phyloP scores from a whole-genome alignment of 2,888 invertebrate genomes.

The Pachydiplax longipennis region DNA sequence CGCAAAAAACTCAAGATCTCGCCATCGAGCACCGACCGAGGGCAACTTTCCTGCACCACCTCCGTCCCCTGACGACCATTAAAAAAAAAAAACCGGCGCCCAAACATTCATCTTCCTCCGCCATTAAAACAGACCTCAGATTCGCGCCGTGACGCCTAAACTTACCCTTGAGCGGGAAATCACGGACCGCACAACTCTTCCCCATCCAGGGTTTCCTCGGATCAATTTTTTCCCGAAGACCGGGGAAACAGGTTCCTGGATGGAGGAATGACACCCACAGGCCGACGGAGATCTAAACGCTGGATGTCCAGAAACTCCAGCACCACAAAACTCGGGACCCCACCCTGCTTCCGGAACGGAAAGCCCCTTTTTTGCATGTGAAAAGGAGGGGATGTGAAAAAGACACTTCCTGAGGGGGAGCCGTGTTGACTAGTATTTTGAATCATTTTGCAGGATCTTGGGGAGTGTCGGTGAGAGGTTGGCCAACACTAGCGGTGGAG shows the following conservation, averaged over 20 bases:
- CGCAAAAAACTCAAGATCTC: too few relatives aligned
- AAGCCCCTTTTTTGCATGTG: background rate
- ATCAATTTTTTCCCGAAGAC: background rate
- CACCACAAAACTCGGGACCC: background rate
- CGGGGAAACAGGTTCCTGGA: background rate
- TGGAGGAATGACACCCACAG: conserved; percentile 21
- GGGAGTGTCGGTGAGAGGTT: background rate
- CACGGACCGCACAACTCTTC: background rate
- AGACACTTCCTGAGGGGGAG: background rate
- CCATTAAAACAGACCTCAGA: background rate
- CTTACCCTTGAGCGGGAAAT: background rate
- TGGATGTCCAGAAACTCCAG: background rate
- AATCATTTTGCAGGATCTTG: background rate
- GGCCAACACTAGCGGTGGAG: background rate
- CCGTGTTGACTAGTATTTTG: background rate
- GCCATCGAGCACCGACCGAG: too few relatives aligned
- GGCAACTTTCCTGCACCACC: too few relatives aligned
- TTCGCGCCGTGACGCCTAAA: background rate
- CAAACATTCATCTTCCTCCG: background rate
- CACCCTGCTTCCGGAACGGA: background rate
- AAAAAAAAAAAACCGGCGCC: background rate
- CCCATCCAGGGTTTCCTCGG: background rate
- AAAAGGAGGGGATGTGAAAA: background rate
- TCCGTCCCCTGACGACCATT: too few relatives aligned
- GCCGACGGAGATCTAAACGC: background rate